Percentiles rank a stretch among this genome's conserved stretches.
Conservation (phyloP, 1,140 invertebrate species). For the Lethrus apterus region DNA sequence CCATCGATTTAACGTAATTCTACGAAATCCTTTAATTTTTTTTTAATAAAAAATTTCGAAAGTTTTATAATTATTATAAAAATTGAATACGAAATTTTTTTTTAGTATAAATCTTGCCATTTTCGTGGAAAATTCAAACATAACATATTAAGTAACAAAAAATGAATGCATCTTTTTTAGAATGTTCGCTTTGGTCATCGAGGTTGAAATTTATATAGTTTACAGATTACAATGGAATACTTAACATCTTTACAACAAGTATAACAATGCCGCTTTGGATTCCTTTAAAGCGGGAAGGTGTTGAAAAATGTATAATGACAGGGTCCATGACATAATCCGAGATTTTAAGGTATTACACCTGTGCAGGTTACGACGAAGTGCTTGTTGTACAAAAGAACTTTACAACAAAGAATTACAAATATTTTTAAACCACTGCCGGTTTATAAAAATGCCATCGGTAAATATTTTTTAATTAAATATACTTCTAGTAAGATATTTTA, state of each 20-base stretch:
- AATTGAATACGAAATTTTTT: background rate
- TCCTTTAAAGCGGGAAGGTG: slow-evolving; percentile 3
- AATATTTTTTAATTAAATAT: too few species aligned
- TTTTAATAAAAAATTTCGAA: too few species aligned
- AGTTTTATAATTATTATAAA: background rate
- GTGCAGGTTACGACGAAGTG: slow-evolving; percentile 5
- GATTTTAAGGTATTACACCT: slow-evolving; percentile 13
- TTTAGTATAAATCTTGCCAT: background rate
- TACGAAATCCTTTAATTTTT: too few species aligned
- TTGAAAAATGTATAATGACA: slow-evolving; percentile 14
- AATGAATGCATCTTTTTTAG: background rate
- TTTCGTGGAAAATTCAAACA: background rate
- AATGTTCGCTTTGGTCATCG: too few species aligned
- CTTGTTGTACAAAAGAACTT: background rate
- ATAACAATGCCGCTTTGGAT: slow-evolving; percentile 4
- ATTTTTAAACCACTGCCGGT: too few species aligned
- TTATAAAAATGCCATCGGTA: too few species aligned
- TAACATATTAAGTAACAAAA: background rate
- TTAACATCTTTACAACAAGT: slow-evolving; percentile 8
- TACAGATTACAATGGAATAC: slow-evolving; percentile 9
- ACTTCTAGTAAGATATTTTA: too few species aligned
- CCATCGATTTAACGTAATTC: too few species aligned
- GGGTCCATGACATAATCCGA: slow-evolving; percentile 7
- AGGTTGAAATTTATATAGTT: slow-evolving; percentile 12
- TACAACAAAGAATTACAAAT: slow-evolving; percentile 9